These are phyloP conservation scores for Ageneiosus marmoratus DNA, from an alignment of 2,113 vertebrate species.

Conservation along the genomic window DNA sequence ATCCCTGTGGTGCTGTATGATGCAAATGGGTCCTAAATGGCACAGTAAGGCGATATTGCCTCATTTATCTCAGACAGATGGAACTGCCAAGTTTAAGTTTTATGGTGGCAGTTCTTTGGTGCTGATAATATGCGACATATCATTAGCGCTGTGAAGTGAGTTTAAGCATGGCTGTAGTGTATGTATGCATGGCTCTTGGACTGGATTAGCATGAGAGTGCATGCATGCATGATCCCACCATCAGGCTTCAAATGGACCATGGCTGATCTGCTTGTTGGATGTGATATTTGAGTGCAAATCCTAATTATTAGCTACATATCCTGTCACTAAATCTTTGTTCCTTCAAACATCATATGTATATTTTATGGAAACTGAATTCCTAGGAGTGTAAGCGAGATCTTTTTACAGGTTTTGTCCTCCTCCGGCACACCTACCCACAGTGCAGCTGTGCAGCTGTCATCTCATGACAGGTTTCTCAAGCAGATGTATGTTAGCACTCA, in stretches of 20 bases:
- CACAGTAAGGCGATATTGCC: conserved; percentile 43
- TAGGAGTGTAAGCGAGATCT: background rate
- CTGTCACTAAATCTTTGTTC: background rate
- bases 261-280: background rate
- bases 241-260: background rate
- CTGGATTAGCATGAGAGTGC: background rate
- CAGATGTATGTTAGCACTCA: background rate
- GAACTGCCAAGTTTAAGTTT: conserved; percentile 45
- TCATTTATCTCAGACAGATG: conserved; percentile 51
- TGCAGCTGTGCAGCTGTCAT: background rate
- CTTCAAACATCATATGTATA: background rate
- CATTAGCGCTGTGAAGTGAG: conserved; percentile 36
- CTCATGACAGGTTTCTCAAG: conserved; percentile 9
- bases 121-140: conserved; percentile 32
- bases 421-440: background rate
- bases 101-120: conserved; percentile 45
- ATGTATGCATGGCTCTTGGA: background rate
- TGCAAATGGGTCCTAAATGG: conserved; percentile 51
- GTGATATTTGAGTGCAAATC: background rate
- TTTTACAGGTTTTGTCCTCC: background rate
- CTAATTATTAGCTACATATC: background rate
- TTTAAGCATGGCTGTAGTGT: conserved; percentile 20
- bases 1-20: conserved; percentile 38
- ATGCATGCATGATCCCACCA: background rate
- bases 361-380: background rate